Conservation (phyloP, 2,888 invertebrate genomes). For the Tenthredo notha region DNA sequence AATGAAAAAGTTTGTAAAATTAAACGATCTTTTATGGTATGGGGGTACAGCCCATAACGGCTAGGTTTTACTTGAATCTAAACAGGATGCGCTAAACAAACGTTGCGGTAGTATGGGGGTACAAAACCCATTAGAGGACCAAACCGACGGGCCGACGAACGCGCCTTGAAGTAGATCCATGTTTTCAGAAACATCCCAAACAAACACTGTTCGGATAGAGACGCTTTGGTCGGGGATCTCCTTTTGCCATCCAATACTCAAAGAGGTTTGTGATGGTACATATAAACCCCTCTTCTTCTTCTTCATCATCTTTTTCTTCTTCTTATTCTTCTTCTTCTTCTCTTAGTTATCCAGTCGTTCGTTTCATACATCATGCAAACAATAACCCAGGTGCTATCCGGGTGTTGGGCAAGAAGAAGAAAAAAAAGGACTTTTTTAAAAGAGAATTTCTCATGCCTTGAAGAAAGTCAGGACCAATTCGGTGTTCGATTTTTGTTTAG, state of each 20-base stretch:
- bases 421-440: background rate
- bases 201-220: conserved; percentile 42
- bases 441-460: background rate
- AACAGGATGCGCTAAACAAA: conserved; percentile 50
- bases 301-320: background rate
- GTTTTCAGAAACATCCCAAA: conserved; percentile 54
- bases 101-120: conserved; percentile 36
- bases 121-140: conserved; percentile 52
- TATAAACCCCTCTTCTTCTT: background rate
- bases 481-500: conserved; percentile 76
- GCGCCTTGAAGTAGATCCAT: conserved; percentile 50
- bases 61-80: conserved; percentile 40
- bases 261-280: conserved; percentile 33
- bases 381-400: background rate
- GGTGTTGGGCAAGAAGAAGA: background rate
- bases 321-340: background rate
- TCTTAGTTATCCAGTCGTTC: background rate
- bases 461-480: background rate
- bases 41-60: background rate
- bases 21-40: background rate
- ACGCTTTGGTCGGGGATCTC: conserved; percentile 49
- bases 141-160: conserved; percentile 45
- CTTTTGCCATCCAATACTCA: conserved; percentile 44
- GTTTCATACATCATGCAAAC: background rate
- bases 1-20: background rate